Percentiles rank a stretch among this genome's conserved stretches.
Evolutionary conservation across 1,140 invertebrate species (phyloP).

Genomic region (Drosophila truncata): DNA sequence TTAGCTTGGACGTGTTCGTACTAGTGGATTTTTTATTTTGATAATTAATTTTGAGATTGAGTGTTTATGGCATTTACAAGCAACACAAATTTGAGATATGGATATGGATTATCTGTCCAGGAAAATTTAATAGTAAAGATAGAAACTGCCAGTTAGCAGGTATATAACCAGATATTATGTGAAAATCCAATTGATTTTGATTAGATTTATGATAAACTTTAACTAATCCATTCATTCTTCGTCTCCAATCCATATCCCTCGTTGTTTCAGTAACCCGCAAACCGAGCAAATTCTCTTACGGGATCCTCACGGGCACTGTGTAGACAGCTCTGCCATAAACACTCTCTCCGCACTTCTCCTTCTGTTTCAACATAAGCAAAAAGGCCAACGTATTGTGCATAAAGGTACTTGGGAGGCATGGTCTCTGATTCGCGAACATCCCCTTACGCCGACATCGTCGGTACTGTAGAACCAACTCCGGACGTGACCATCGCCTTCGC

Average conservation of each 20-base stretch:
- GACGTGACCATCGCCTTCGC: conserved; percentile 49
- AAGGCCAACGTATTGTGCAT: conserved; percentile 71
- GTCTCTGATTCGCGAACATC: conserved; percentile 14
- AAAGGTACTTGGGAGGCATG: conserved; percentile 72
- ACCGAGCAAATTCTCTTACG: too few species aligned
- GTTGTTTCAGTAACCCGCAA: background rate
- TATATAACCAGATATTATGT: too few species aligned
- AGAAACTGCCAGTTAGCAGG: background rate
- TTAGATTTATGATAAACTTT: background rate
- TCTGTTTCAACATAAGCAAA: conserved; percentile 45
- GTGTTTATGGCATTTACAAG: conserved; percentile 16
- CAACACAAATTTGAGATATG: conserved; percentile 3
- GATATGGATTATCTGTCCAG: background rate
- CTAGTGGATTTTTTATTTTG: conserved; percentile 29
- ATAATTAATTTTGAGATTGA: conserved; percentile 20
- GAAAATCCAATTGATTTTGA: background rate
- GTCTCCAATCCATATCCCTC: background rate
- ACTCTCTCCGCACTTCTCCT: conserved; percentile 8
- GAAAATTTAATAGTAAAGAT: background rate
- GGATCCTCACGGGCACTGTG: too few species aligned
- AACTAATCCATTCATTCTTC: background rate
- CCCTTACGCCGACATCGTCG: conserved; percentile 60
- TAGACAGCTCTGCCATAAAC: background rate
- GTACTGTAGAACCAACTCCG: conserved; percentile 20
- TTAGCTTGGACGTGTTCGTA: conserved; percentile 65